Base-by-base conservation (phyloP, 92 coral and sea anemone genomes). In the Porites lobata region DNA sequence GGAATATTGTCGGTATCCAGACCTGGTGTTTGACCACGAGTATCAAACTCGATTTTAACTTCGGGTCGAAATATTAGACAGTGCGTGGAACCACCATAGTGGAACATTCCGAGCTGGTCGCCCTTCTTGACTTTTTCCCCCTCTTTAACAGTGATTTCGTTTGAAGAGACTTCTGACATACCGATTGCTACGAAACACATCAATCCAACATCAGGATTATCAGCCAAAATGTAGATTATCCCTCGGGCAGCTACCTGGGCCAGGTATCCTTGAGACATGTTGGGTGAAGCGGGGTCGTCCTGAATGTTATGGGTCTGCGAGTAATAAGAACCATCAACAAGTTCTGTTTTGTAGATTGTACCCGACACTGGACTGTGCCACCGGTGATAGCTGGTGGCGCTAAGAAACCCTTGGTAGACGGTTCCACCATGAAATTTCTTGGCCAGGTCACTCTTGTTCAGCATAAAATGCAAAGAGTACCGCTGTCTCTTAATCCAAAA, bases 11-110 rank as follows among this genome's bases (percentile, higher is more conserved):
- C 61, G 11, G 61, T 56, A 56, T 56, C 14, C 61, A 56, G 61
- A 56, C 61, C 14, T 56, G 61, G 61, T 11, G 11, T 14, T 56
- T 56, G 61, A 56, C 12, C 12, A 10, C 61, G 14, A 9, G 59
- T 56, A 56, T 56, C 61, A 56, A 56, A 56, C 13, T 56, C 61
- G 61, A 56, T 56, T 11, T 56, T 12, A 3, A 56, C 14, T 56
- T 56, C 61, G 8, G 61, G 61, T 56, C 79, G 90, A 79, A 90
- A 90, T 57, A 90, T 80, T 53, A 90, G 91, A 47, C 77, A 86
- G 73, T 90, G 91, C 26, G 93, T 90, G 75, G 93, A 90, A 15
- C 93, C 93, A 50, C 93, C 93, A 80, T 29, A 90, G 62, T 90
- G 93, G 53, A 90, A 86, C 90, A 86, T 90, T 18, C 93, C 93